Conservation (phyloP, 92 coral and sea anemone species). For the Umimayanthus chanpuru region DNA sequence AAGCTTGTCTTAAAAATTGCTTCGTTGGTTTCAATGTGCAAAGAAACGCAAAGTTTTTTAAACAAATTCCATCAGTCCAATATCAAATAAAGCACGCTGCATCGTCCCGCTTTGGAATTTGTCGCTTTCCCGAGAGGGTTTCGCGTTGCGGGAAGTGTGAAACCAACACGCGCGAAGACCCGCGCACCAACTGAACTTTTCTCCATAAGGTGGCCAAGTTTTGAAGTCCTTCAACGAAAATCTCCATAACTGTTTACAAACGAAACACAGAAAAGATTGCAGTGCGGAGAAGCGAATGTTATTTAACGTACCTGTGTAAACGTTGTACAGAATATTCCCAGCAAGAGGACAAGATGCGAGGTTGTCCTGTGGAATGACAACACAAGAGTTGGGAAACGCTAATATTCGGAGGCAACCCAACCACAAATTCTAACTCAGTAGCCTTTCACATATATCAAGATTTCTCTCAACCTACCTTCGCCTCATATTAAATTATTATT, state of each 20-base stretch:
- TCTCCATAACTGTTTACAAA: constrained; percentile 7
- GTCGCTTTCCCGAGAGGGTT: not conserved
- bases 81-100: not conserved
- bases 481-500: constrained; percentile 72
- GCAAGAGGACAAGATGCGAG: constrained; percentile 66
- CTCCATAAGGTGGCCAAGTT: not conserved
- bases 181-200: constrained; percentile 17
- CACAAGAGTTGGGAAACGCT: constrained; percentile 18
- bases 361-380: constrained; percentile 65
- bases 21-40: too few relatives aligned
- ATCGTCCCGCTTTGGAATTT: not conserved
- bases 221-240: not conserved
- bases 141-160: constrained; percentile 30
- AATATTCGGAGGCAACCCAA: not conserved
- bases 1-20: not conserved
- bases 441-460: not conserved
- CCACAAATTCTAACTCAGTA: not conserved
- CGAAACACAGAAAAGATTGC: not conserved
- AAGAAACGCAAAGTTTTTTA: not conserved
- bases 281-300: not conserved
- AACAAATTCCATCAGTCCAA: not conserved
- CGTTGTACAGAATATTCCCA: constrained; percentile 51
- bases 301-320: constrained; percentile 64
- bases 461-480: constrained; percentile 62
- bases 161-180: constrained; percentile 22